Conservation (phyloP, 1,140 invertebrate genomes). For the Scaptomyza graminum region DNA sequence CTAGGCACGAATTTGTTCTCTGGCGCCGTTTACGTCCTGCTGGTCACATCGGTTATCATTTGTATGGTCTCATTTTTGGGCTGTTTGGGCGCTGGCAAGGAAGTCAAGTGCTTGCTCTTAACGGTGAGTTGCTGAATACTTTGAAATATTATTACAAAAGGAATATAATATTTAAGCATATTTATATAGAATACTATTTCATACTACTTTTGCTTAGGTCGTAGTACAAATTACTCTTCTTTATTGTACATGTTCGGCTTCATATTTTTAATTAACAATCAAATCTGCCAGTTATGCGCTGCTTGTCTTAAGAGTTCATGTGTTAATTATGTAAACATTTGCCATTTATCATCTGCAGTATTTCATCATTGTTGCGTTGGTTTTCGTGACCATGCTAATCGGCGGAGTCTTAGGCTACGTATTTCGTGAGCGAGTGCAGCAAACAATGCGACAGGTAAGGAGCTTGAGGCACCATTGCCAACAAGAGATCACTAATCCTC, state of each 20-base stretch:
- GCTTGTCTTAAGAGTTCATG: not conserved
- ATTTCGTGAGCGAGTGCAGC: constrained; percentile 91
- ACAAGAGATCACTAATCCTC: not conserved
- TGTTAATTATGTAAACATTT: constrained; percentile 13
- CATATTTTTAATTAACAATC: not conserved
- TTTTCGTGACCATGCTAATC: constrained; percentile 94
- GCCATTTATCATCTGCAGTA: constrained; percentile 87
- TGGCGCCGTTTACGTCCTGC: constrained; percentile 91
- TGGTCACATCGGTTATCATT: constrained; percentile 90
- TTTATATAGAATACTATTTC: too few relatives aligned
- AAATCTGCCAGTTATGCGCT: not conserved
- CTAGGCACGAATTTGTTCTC: constrained; percentile 93
- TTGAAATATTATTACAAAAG: too few relatives aligned
- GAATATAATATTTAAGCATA: too few relatives aligned
- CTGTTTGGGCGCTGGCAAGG: constrained; percentile 93
- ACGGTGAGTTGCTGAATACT: constrained; percentile 85
- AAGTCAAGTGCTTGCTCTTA: constrained; percentile 94
- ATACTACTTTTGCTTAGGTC: too few relatives aligned
- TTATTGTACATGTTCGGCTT: not conserved
- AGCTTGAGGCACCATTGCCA: not conserved
- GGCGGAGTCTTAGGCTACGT: constrained; percentile 95
- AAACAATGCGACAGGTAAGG: constrained; percentile 86
- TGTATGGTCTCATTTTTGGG: constrained; percentile 92
- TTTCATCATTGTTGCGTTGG: constrained; percentile 92
- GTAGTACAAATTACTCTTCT: not conserved